These are phyloP conservation scores for Amphiprion ocellaris DNA, from an alignment of 2,113 vertebrate species.

Conservation along the genomic window DNA sequence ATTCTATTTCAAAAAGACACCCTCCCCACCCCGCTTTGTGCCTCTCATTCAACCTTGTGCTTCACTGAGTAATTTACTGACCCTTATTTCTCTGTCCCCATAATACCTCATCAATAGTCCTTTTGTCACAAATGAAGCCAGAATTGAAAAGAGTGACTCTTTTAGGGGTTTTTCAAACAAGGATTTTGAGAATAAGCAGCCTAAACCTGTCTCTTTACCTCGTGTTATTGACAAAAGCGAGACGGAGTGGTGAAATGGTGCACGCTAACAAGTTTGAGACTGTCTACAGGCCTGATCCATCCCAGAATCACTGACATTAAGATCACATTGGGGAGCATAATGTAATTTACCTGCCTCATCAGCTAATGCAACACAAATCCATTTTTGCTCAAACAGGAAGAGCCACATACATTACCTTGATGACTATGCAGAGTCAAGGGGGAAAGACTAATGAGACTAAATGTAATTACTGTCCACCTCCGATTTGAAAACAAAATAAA, in stretches of 20 bases:
- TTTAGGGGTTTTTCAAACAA: conserved; percentile 32
- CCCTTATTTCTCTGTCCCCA: conserved; percentile 16
- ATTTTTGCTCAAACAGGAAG: conserved; percentile 84
- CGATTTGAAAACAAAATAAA: conserved; percentile 81
- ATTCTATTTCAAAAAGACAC: conserved; percentile 14
- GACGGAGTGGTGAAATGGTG: conserved; percentile 24
- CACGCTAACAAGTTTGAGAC: conserved; percentile 54
- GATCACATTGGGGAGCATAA: conserved; percentile 85
- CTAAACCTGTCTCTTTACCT: conserved; percentile 14
- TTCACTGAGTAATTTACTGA: conserved; percentile 28
- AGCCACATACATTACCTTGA: conserved; percentile 86
- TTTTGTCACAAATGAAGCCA: conserved; percentile 29
- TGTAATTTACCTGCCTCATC: conserved; percentile 87
- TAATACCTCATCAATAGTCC: conserved; percentile 25
- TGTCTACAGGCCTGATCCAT: conserved; percentile 65
- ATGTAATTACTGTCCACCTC: conserved; percentile 85
- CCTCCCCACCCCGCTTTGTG: not conserved
- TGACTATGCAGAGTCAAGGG: conserved; percentile 79
- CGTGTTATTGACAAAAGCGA: conserved; percentile 17
- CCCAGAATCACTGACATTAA: conserved; percentile 82
- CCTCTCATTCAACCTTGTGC: conserved; percentile 23
- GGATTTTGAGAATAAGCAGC: conserved; percentile 41
- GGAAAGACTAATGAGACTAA: conserved; percentile 81
- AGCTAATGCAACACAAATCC: conserved; percentile 88
- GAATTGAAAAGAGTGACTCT: conserved; percentile 29